Percentiles rank a stretch among this genome's conserved stretches.
These are phyloP conservation scores for Drosophila hamatofila DNA, from an alignment of 2,888 invertebrate genomes.

Conservation along the genomic window DNA sequence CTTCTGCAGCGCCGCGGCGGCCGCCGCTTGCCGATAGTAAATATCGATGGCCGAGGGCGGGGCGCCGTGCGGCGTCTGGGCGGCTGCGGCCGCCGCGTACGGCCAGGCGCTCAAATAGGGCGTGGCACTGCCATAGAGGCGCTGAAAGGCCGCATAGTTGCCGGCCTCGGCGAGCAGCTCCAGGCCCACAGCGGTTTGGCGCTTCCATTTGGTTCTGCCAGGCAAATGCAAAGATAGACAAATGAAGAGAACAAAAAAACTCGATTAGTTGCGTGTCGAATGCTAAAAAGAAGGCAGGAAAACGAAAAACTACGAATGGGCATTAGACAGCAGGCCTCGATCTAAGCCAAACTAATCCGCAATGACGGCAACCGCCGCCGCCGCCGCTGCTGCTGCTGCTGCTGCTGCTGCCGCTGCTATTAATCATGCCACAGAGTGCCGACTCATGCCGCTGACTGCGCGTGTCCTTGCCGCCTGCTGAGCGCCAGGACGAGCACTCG, in stretches of 20 bases:
- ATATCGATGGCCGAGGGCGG: constrained; percentile 91
- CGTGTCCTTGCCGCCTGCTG: constrained; percentile 68
- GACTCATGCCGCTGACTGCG: constrained; percentile 59
- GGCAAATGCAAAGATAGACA: constrained; percentile 24
- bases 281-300: constrained; percentile 31
- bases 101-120: constrained; percentile 89
- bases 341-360: constrained; percentile 38
- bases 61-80: constrained; percentile 88
- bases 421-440: constrained; percentile 66
- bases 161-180: constrained; percentile 98
- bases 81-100: constrained; percentile 85
- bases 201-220: constrained; percentile 98
- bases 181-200: constrained; percentile 98
- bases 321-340: constrained; percentile 13
- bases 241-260: not conserved
- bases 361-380: constrained; percentile 15
- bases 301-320: constrained; percentile 14
- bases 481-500: constrained; percentile 16
- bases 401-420: constrained; percentile 32
- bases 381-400: not conserved
- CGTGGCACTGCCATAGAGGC: constrained; percentile 91
- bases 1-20: constrained; percentile 92
- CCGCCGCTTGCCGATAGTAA: constrained; percentile 92
- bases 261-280: constrained; percentile 36
- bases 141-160: constrained; percentile 98